A percentile compares a stretch with the other conserved stretches of the same genome.
phyloP scores from a whole-genome alignment of 2,797 vertebrate genomes.

The Sebastes paucispinis region DNA sequence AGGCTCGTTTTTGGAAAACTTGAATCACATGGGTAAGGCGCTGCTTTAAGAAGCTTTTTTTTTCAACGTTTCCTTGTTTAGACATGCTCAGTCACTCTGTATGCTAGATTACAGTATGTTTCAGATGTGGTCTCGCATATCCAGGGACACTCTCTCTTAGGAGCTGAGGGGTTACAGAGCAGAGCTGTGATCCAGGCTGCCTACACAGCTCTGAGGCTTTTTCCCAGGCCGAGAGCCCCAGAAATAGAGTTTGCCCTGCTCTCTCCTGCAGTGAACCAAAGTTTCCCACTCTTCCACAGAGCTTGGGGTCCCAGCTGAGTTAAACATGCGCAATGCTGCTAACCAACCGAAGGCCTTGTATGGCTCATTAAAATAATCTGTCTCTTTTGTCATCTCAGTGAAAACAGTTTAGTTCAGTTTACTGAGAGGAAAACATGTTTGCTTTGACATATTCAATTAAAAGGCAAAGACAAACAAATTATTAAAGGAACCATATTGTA shows the following conservation, averaged over 20 bases:
- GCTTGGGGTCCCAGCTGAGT: constrained; percentile 60
- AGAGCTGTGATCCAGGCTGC: constrained; percentile 58
- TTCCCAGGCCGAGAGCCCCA: constrained; percentile 79
- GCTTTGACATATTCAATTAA: neutral
- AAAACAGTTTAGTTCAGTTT: neutral
- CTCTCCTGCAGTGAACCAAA: constrained; percentile 52
- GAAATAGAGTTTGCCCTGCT: constrained; percentile 75
- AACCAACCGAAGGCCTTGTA: constrained; percentile 6
- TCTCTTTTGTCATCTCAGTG: neutral
- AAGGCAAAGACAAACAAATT: neutral
- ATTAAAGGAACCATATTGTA: too few relatives aligned
- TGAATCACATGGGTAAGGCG: constrained; percentile 17
- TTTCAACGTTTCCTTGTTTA: constrained; percentile 54
- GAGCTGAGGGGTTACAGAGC: constrained; percentile 63
- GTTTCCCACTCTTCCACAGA: constrained; percentile 67
- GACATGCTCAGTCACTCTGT: constrained; percentile 34
- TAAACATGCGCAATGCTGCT: constrained; percentile 33
- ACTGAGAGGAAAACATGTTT: neutral
- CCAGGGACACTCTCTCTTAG: constrained; percentile 56
- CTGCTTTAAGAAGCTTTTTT: constrained; percentile 10
- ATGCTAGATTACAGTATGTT: constrained; percentile 40
- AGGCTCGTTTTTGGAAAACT: constrained; percentile 15
- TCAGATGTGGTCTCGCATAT: constrained; percentile 59
- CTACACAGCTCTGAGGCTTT: constrained; percentile 55
- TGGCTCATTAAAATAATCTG: neutral